Base-by-base conservation (phyloP, 2,888 invertebrate genomes). In the Stegophylla sp. region DNA sequence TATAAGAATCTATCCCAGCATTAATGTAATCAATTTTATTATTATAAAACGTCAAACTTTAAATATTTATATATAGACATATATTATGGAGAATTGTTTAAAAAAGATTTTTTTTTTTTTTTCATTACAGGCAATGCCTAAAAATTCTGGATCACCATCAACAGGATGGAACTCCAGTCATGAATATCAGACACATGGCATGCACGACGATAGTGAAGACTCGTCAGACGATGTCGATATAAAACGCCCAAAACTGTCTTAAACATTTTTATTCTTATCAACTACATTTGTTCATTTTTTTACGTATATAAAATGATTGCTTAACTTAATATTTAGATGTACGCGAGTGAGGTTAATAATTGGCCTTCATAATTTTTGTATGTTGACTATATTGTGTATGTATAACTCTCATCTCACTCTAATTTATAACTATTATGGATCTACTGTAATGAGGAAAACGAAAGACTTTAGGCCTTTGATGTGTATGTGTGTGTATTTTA, bases 191-290 rank as follows among this genome's bases (percentile, higher is more conserved):
- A 61, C 79, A 26, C 79, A 79, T n/a, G 79, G 79, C 61, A 79
- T 79, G 79, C 79, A 79, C 2, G 83, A 83, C 67, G 83, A 83
- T 59, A 84, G 84, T 75, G 85, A 85, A 61, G 85, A 85, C 82
- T 84, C 84, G 3, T 84, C 84, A 69, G 85, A 85, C 77, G 77
- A 79, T 51, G 83, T 85, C 13, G 85, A 85, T 82, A 85, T 85
- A 82, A 85, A 85, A 82, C 84, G 84, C 82, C 84, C 84, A 53
- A 85, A 85, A 83, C 83, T 85, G 81, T 83, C 79, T 71, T 79
- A 79, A 79, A 23, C 61, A 79, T 71, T 71, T 79, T 51, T 48
- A 59, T 71, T 79, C 71, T 71, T 79, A 71, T 71, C 51, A 48
- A 71, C 71, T 79, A 79, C 71, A 76, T 79, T 79, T 79, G 59